These are phyloP conservation scores for Drosophila fungiperda DNA, from an alignment of 2,888 invertebrate genomes.

Conservation along the genomic window DNA sequence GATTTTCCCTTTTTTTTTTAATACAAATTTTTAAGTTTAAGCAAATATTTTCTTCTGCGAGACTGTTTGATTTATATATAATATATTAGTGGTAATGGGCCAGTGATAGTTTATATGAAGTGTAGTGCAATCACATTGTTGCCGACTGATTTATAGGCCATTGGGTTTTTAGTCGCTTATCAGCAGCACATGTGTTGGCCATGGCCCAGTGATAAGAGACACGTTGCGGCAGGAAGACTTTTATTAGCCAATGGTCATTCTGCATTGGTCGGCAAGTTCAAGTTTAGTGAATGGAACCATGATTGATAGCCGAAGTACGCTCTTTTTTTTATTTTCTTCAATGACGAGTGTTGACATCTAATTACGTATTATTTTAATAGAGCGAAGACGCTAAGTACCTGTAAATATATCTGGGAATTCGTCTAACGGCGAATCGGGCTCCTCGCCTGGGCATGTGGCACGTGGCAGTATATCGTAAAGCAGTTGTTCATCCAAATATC, in stretches of 20 bases:
- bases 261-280: constrained; percentile 49
- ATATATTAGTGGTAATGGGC: neutral
- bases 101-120: constrained; percentile 9
- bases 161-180: constrained; percentile 45
- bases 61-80: neutral
- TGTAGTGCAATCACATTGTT: constrained; percentile 40
- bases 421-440: constrained; percentile 67
- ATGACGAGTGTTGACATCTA: neutral
- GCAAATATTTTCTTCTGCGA: neutral
- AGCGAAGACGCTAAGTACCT: constrained; percentile 56
- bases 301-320: neutral
- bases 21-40: neutral
- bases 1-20: neutral
- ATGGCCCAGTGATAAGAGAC: constrained; percentile 57
- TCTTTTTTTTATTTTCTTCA: neutral
- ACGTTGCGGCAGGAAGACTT: constrained; percentile 45
- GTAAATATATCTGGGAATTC: constrained; percentile 82
- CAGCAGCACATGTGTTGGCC: constrained; percentile 48
- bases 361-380: neutral
- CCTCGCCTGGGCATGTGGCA: constrained; percentile 61
- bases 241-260: constrained; percentile 32
- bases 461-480: constrained; percentile 70
- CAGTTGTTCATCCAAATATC: constrained; percentile 76
- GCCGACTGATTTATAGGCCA: constrained; percentile 60
- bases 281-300: constrained; percentile 16